Percentiles rank a stretch among this genome's conserved stretches.
Conservation (phyloP, 2,797 vertebrate genomes). For the Octomys mimax region DNA sequence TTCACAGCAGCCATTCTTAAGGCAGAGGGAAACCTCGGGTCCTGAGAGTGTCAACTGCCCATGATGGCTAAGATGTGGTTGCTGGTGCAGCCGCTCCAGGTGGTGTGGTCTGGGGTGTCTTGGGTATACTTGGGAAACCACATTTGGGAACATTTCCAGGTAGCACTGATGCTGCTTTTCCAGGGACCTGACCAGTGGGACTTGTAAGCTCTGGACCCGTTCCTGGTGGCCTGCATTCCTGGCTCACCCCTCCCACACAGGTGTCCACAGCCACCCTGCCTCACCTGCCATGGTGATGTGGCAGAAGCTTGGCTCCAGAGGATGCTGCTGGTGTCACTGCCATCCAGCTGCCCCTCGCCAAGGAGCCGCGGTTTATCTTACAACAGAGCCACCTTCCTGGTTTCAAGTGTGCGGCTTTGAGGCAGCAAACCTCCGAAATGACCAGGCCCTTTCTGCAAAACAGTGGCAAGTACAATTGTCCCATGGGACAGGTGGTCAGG, state of each 20-base stretch:
- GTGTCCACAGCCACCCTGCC: not conserved
- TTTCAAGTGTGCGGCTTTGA: conserved; percentile 4
- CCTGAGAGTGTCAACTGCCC: not conserved
- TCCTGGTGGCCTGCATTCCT: not conserved
- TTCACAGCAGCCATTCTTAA: not conserved
- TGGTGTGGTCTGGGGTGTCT: not conserved
- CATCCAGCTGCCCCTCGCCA: not conserved
- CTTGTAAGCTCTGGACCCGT: accelerated
- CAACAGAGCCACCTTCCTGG: not conserved
- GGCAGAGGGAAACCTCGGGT: not conserved
- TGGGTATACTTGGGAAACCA: not conserved
- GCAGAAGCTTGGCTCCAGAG: not conserved
- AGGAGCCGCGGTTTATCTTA: accelerated
- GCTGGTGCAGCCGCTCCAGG: accelerated
- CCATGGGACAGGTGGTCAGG: not conserved
- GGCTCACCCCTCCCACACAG: accelerated
- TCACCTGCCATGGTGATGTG: accelerated
- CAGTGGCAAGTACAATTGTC: not conserved
- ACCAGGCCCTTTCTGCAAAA: not conserved
- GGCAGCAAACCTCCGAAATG: not conserved
- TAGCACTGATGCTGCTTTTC: not conserved
- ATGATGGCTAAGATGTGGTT: not conserved
- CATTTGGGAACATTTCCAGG: not conserved
- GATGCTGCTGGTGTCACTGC: accelerated
- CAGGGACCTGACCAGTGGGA: not conserved